Evolutionary conservation across 2,113 vertebrate genomes (phyloP), one percentile per base, ranked within the genome.

Genomic region (Sylvia atricapilla): DNA sequence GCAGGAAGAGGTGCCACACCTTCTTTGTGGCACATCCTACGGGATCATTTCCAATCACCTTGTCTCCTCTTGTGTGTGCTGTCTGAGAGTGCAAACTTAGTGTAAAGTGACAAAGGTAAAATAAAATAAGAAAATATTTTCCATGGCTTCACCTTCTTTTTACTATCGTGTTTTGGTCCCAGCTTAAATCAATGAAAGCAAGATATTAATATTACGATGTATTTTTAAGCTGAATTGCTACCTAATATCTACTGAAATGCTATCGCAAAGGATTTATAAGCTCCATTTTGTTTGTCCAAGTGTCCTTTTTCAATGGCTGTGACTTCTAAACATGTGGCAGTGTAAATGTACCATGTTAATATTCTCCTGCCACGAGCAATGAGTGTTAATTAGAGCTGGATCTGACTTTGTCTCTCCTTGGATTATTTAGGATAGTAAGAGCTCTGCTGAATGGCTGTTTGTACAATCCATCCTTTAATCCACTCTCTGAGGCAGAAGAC

Each of bases 41-140:
- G 5, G 6, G 10, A n/a, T 37, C 5, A 6, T 59, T 80, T 84
- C 46, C 68, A 24, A 2, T 43, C 30, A 1, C 0, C 0, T n/a
- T 67, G 18, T 53, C 24, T 55, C 16, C 6, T 64, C 37, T 33
- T n/a, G n/a, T 37, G 4, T 18, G 0, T 1, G 41, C 9, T 37
- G 15, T 37, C 79, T 46, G 47, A 13, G n/a, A 25, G 12, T 18
- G 10, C 31, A 31, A 52, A 53, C 31, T 35, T 78, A 7, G 6
- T 21, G 0, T 24, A 17, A 47, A 47, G 11, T 25, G 8, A 24
- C 13, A 56, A 73, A 60, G 24, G 30, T 27, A 50, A 67, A 73
- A 50, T 3, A 31, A 19, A 49, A 20, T 30, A 31, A 33, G 21
- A 47, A 62, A 24, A 19, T n/a, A 4, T 8, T 5, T 64, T 87